These are phyloP conservation scores for Myotis davidii DNA, from an alignment of 2,113 vertebrate species.

Conservation along the genomic window DNA sequence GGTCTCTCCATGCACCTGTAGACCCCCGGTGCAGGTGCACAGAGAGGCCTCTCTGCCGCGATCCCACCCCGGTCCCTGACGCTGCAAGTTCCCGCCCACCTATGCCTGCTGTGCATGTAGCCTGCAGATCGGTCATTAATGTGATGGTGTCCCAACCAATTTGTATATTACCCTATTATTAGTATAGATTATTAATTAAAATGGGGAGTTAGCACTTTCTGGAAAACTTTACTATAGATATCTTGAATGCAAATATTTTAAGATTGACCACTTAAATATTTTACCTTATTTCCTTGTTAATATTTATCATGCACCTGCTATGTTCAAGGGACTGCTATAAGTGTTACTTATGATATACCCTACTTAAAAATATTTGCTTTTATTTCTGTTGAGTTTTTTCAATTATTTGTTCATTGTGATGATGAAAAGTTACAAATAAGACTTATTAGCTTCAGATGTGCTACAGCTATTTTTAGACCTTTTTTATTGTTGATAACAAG, in stretches of 20 bases:
- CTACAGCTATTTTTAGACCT: not conserved
- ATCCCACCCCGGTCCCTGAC: no score
- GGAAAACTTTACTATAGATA: constrained; percentile 4
- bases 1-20: no score
- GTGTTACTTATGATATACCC: not conserved
- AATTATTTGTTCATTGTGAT: not conserved
- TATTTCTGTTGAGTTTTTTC: not conserved
- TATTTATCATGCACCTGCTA: not conserved
- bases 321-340: not conserved
- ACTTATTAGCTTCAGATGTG: not conserved
- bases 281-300: not conserved
- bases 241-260: not conserved
- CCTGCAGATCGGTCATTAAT: no score
- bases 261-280: not conserved
- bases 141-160: no score
- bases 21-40: no score
- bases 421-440: not conserved
- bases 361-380: not conserved
- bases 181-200: not conserved
- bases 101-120: no score
- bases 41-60: no score
- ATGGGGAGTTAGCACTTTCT: not conserved
- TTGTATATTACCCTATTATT: no score
- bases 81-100: no score
- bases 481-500: not conserved